Base-by-base conservation (phyloP, 2,888 invertebrate species). In the Drosophila silvestris region DNA sequence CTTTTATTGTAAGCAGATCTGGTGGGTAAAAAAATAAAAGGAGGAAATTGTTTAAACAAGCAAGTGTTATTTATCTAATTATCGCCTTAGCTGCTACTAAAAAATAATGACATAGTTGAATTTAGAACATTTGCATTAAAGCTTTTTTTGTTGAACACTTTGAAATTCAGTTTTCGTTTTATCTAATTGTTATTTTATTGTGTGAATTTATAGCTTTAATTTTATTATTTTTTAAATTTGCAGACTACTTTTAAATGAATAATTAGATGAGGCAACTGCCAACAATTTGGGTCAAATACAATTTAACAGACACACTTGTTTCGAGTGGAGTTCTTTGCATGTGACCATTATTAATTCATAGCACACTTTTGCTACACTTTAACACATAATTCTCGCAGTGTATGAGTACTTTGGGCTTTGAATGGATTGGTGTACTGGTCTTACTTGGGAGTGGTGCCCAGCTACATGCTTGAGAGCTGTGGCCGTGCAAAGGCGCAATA, bases 401-500 rank as follows among this genome's bases (percentile, higher is more conserved):
- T 37, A n/a, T 26, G 35, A 39, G 53, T 9, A 47, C 26, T 47
- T 9, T 44, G 39, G 47, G n/a, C 19, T 28, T 9, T 22, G 37
- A 62, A 39, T 59, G 57, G 47, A 28, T 51, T 22, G 44, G 22
- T 22, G 47, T n/a, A 35, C 41, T 64, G 35, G 67, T 47, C 57
- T 69, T 57, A 37, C 28, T 32, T 53, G 52, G 50, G 54, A 44
- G 75, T 65, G 32, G 71, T 71, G 61, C 53, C 59, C 65, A 60
- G 69, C 69, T 79, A 60, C 76, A 77, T 63, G 77, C 72, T 79
- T 59, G 41, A 57, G 47, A 64, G 72, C 60, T 60, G 60, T 22
- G 57, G 62, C 62, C 62, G 63, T 74, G 64, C 69, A 78, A 71
- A 73, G 77, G 79, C 80, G 77, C 85, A 85, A 89, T 87, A 85